Base-by-base conservation (phyloP, 2,797 vertebrate genomes). In the Neostethus bicornis region DNA sequence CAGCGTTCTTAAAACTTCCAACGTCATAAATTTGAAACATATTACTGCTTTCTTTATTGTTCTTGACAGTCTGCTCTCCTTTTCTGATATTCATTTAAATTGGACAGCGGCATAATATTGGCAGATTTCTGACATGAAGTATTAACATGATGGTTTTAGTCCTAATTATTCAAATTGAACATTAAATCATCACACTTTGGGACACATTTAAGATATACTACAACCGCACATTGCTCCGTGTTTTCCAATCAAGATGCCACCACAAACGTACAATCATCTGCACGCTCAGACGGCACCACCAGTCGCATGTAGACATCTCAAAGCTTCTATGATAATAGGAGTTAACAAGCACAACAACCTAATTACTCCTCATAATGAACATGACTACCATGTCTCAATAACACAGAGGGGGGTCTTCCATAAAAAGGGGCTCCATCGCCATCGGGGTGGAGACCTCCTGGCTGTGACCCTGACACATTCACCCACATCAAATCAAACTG, bases 331-430 rank as follows among this genome's bases (percentile, higher is more conserved):
- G 52, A 82, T 84, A 86, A 89, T 81, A 64, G 65, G 81, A 88
- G 79, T 85, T 88, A 88, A 90, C 85, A 86, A 83, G 84, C 84
- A 88, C 81, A 85, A 85, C 84, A 86, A 68, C 86, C 84, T 88
- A 81, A 87, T 88, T 87, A 83, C 72, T 41, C 51, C 51, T 54
- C 73, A 87, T 79, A 87, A 89, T 83, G 66, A 81, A 73, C 77
- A 85, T 75, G 85, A 86, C 74, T 44, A 73, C 74, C 75, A 73
- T 66, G 75, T 83, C 88, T 84, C 85, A 83, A 81, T 84, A 80
- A 87, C 85, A 71, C 85, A 65, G 73, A 75, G 71, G 85, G 86
- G 80, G 81, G 80, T 75, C 75, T n/a, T 24, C 31, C 58, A 34
- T 48, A 65, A 84, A 85, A 88, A 88, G 73, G 71, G 57, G 46